These are phyloP conservation scores for Synergus gifuensis DNA, from an alignment of 2,888 invertebrate genomes.

Conservation along the genomic window DNA sequence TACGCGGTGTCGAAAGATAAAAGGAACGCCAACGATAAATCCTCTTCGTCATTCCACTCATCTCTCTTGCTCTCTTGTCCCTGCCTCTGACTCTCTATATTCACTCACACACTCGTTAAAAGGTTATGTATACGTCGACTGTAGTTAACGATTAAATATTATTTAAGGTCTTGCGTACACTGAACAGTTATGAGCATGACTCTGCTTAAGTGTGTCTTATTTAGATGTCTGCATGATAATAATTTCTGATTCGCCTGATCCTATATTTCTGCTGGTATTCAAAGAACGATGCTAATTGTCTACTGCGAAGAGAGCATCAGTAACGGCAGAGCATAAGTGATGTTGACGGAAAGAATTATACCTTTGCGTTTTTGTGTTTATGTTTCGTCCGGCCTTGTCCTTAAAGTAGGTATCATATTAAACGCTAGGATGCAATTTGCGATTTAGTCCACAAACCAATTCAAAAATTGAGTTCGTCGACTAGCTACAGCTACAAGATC, in stretches of 20 bases:
- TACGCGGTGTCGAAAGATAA: conserved; percentile 41
- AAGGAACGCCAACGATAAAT: conserved; percentile 41
- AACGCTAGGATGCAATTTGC: too few species aligned
- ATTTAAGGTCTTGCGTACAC: conserved; percentile 35
- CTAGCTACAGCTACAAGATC: too few species aligned
- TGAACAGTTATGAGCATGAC: conserved; percentile 7
- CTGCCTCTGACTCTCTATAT: conserved; percentile 39
- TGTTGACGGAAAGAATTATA: conserved; percentile 24
- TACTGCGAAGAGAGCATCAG: neutral
- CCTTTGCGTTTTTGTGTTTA: conserved; percentile 2
- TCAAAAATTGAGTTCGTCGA: too few species aligned
- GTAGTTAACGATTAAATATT: conserved; percentile 35
- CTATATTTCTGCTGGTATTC: conserved; percentile 18
- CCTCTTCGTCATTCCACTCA: conserved; percentile 29
- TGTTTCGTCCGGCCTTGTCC: conserved; percentile 9
- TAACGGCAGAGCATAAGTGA: neutral
- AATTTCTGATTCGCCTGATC: neutral
- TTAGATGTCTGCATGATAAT: conserved; percentile 7
- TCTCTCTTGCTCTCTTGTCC: neutral
- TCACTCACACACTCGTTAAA: conserved; percentile 32
- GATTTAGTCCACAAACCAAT: too few species aligned
- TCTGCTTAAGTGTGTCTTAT: conserved; percentile 6
- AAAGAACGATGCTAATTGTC: conserved; percentile 1
- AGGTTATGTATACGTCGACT: conserved; percentile 23
- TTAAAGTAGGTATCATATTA: neutral